Conservation (phyloP, 2,797 vertebrate genomes). For the Melanotaenia nigrans region DNA sequence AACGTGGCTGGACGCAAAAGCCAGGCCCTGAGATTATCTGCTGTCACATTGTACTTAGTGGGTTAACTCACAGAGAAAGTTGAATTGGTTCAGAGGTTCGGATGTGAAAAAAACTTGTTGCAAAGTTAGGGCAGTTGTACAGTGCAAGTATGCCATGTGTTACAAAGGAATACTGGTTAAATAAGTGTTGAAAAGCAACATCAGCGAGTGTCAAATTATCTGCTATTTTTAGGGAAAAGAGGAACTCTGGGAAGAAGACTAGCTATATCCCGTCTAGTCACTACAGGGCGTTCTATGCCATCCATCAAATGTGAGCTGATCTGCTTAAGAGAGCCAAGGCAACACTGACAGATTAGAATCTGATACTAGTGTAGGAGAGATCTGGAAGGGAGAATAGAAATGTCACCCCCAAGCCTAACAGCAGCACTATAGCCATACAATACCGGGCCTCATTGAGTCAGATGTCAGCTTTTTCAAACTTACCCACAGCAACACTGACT, state of each 20-base stretch:
- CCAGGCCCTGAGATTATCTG: constrained; percentile 55
- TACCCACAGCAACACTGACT: constrained; percentile 64
- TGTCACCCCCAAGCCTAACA: constrained; percentile 68
- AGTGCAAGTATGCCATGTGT: neutral
- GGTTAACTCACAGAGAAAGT: constrained; percentile 23
- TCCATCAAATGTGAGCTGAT: constrained; percentile 65
- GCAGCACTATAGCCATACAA: constrained; percentile 67
- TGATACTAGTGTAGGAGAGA: constrained; percentile 55
- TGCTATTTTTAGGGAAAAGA: constrained; percentile 36
- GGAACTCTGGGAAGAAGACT: constrained; percentile 36
- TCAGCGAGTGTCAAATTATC: constrained; percentile 2
- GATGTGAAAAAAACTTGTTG: neutral
- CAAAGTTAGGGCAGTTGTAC: neutral
- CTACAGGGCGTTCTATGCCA: constrained; percentile 38
- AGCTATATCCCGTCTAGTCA: constrained; percentile 20
- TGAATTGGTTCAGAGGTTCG: constrained; percentile 19
- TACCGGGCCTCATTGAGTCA: constrained; percentile 69
- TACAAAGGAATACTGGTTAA: constrained; percentile 16
- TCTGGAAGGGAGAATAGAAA: constrained; percentile 62
- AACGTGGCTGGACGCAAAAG: constrained; percentile 63
- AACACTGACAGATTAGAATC: constrained; percentile 71
- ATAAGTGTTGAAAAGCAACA: constrained; percentile 28
- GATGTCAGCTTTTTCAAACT: constrained; percentile 74
- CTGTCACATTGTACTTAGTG: constrained; percentile 34
- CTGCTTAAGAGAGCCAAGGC: constrained; percentile 62